Percentiles rank a stretch among this genome's conserved stretches.
Evolutionary conservation across 2,797 vertebrate genomes (phyloP).

Genomic region (Hemibagrus guttatus): DNA sequence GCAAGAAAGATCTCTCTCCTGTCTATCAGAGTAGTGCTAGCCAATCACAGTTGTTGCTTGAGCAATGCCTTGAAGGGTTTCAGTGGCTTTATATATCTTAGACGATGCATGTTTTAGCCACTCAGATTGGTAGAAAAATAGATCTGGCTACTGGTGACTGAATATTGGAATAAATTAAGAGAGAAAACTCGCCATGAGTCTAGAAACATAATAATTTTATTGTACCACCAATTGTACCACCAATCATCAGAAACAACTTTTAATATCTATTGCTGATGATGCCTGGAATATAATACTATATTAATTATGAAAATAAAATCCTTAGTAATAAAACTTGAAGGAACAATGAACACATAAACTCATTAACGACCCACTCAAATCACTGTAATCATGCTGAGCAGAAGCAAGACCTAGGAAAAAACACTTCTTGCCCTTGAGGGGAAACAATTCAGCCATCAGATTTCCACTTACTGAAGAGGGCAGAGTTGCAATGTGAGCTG

Average conservation of each 20-base stretch:
- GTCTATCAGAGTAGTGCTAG: background rate
- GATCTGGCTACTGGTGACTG: background rate
- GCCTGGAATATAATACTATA: background rate
- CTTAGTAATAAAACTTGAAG: background rate
- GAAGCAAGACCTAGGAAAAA: background rate
- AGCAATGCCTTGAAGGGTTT: background rate
- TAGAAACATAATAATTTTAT: background rate
- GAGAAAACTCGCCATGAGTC: background rate
- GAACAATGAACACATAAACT: background rate
- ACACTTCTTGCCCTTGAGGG: conserved; percentile 7
- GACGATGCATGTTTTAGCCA: background rate
- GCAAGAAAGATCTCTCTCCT: background rate
- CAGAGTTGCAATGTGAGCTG: conserved; percentile 47
- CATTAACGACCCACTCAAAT: background rate
- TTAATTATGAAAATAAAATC: background rate
- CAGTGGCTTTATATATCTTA: background rate
- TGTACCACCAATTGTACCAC: background rate
- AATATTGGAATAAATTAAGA: background rate
- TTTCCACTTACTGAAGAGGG: conserved; percentile 40
- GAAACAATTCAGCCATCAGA: conserved; percentile 32
- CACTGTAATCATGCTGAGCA: background rate
- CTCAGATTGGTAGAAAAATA: background rate
- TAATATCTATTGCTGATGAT: background rate
- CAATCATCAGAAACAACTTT: conserved; percentile 4
- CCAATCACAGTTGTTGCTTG: background rate